Base-by-base conservation (phyloP, 2,113 vertebrate species). In the Grantiella picta region DNA sequence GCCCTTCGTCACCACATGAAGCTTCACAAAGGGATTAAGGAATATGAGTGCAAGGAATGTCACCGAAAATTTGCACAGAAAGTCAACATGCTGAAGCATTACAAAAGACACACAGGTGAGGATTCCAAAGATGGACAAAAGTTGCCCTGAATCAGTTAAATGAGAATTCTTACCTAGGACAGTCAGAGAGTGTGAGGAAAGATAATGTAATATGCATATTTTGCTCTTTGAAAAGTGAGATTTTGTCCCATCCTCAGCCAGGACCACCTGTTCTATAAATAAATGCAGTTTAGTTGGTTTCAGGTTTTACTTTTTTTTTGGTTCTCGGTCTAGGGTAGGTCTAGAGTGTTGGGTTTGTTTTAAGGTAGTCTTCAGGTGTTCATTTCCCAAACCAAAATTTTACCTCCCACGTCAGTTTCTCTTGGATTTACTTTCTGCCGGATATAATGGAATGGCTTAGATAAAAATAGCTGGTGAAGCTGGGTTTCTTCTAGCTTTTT, bases 31-130 rank as follows among this genome's bases (percentile, higher is more conserved):
- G 99, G 99, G 72, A 99, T 99, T 96, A 99, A 99, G 88, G 99
- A 99, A 86, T 99, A 99, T 3, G 99, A 99, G 96, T 99, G 99
- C 86, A 98, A 98, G 73, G 99, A 99, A 82, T 99, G 99, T 31
- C 99, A 99, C 97, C 98, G 99, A 93, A 99, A 99, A 95, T 99
- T 99, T 65, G 99, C 99, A 14, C 99, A 99, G 96, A 99, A 99
- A 92, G 99, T 99, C 98, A 99, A 99, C 97, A 99, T 99, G 99
- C 98, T 99, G 71, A 99, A 99, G 83, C 99, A 99, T 96, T 99
- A 98, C 97, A 99, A 99, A 97, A 98, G 99, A 69, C 99, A 99
- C 90, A 99, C 99, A 2, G 99, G 99, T 99, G 92, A 97, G 97
- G 7, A 24, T 77, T 90, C 81, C 28, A 21, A 42, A 70, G 68